These are phyloP conservation scores for Aeoliscus strigatus DNA, from an alignment of 2,797 vertebrate genomes.

Conservation along the genomic window DNA sequence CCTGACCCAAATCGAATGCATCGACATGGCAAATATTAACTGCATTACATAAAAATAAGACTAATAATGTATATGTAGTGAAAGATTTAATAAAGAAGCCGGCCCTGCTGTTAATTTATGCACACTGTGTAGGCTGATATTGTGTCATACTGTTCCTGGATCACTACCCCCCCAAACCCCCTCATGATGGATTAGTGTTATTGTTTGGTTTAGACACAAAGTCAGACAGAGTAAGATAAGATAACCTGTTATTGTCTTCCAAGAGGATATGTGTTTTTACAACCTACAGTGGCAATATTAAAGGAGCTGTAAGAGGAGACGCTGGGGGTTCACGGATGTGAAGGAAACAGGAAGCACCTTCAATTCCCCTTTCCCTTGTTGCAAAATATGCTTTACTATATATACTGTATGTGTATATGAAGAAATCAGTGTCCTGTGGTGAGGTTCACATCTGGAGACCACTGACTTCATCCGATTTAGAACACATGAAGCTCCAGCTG, in stretches of 20 bases:
- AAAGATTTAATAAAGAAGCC: conserved; percentile 2
- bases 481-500: too few species aligned
- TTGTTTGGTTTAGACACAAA: conserved; percentile 40
- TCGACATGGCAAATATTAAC: too few species aligned
- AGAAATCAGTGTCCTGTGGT: too few species aligned
- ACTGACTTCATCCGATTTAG: too few species aligned
- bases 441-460: too few species aligned
- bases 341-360: too few species aligned
- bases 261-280: conserved; percentile 47
- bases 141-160: conserved; percentile 44
- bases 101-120: conserved; percentile 38
- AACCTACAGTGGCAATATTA: conserved; percentile 12
- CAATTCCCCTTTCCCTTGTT: too few species aligned
- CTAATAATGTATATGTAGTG: too few species aligned
- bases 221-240: conserved; percentile 37
- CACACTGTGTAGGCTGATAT: conserved; percentile 45
- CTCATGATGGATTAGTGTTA: conserved; percentile 47
- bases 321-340: conserved; percentile 23
- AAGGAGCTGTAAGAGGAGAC: conserved; percentile 19
- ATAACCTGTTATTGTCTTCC: conserved; percentile 18
- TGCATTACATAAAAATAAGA: too few species aligned
- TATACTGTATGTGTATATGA: too few species aligned
- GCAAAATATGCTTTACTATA: too few species aligned
- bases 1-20: too few species aligned
- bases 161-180: conserved; percentile 16